Conservation (phyloP, 1,140 invertebrate genomes). For the Lysiphlebus fabarum region DNA sequence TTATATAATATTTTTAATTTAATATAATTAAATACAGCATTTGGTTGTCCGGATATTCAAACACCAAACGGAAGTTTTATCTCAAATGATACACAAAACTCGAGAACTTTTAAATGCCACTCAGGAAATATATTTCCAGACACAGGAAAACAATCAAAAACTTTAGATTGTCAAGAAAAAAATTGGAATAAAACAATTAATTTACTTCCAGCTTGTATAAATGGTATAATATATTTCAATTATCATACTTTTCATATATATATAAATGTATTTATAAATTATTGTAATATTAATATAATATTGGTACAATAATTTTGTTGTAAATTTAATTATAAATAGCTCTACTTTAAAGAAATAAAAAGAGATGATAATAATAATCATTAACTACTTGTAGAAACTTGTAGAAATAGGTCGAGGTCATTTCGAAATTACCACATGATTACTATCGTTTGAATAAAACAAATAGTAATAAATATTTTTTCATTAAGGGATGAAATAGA, state of each 20-base stretch:
- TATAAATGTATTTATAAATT: background rate
- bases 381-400: too few species aligned
- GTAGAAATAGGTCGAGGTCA: too few species aligned
- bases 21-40: constrained; percentile 30
- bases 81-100: constrained; percentile 41
- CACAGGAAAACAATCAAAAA: constrained; percentile 38
- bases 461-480: too few species aligned
- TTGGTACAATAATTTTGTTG: too few species aligned
- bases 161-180: constrained; percentile 43
- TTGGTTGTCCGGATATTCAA: constrained; percentile 43
- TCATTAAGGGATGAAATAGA: too few species aligned
- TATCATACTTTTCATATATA: background rate
- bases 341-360: too few species aligned
- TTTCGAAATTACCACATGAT: too few species aligned
- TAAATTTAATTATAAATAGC: too few species aligned
- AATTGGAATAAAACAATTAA: constrained; percentile 46
- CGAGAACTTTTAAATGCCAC: constrained; percentile 44
- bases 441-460: too few species aligned
- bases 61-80: constrained; percentile 46
- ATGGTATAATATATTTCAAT: constrained; percentile 30
- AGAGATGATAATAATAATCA: too few species aligned
- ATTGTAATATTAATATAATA: too few species aligned
- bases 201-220: constrained; percentile 40
- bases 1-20: too few species aligned
- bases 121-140: constrained; percentile 46